Base-by-base conservation (phyloP, 2,113 vertebrate genomes). In the Elephas maximus region DNA sequence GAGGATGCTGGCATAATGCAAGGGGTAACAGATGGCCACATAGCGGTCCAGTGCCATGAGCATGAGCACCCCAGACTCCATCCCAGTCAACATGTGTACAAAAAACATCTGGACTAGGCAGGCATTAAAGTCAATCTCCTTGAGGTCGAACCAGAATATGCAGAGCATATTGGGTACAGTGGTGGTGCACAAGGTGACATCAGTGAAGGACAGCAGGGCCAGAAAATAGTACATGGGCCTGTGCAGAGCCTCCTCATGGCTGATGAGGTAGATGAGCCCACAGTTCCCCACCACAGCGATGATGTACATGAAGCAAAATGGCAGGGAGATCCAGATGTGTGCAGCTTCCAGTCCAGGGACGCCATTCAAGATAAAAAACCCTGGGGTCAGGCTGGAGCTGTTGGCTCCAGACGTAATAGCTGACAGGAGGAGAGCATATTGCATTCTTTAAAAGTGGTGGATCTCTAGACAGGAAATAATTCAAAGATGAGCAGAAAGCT, bases 1-100 rank as follows among this genome's bases (percentile, higher is more conserved):
- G 84, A 97, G 91, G 63, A 98, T 97, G 62, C 94, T 90, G 53
- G 95, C 23, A 1, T 98, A 98, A 20, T 60, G 74, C 33, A 98
- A 78, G 1, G 97, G 98, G 44, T 96, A 94, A 53, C 97, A 98
- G 77, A 98, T 97, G 83, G 98, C 97, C 44, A 97, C 79, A 0
- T 98, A 98, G 45, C 94, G 83, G 67, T 98, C 98, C 63, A 98
- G 80, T 6, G 96, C 98, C 98, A 98, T 98, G 71, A 97, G 96
- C 96, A 98, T 95, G 23, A 98, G 91, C 28, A 98, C 74, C 2
- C 96, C 93, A 7, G 98, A 97, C 85, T 98, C 97, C 88, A 97
- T 92, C 1, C 87, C 95, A 0, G 94, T 95, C 87, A 98, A 83
- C 18, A 83, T 95, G 41, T 98, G 97, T 28, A 98, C 92, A 60